Evolutionary conservation across 1,140 invertebrate genomes (phyloP).

Genomic region (Thaumatotibia leucotreta): DNA sequence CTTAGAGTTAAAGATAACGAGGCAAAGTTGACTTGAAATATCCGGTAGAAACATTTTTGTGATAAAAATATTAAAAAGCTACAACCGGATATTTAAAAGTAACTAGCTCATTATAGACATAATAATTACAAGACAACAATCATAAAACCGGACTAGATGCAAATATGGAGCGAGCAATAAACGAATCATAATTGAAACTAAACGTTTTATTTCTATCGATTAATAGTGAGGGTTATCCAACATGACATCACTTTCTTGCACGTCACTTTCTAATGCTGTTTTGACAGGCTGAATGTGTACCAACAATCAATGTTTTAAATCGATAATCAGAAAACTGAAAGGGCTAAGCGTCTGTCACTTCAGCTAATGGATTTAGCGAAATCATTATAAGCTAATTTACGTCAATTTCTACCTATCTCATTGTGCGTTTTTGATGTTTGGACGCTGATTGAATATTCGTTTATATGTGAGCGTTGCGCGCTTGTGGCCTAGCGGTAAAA

Average conservation of each 20-base stretch:
- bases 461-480: too few species aligned
- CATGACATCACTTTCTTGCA: slow-evolving; percentile 1
- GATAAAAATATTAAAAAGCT: not conserved
- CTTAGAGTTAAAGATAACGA: too few species aligned
- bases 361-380: not conserved
- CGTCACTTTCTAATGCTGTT: slow-evolving; percentile 11
- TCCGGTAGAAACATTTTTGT: too few species aligned
- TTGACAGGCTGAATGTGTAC: not conserved
- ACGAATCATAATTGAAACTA: not conserved
- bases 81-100: not conserved
- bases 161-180: not conserved
- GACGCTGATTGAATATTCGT: too few species aligned
- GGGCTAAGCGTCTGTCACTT: not conserved
- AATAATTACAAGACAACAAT: not conserved
- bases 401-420: too few species aligned
- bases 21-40: too few species aligned
- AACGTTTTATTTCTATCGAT: slow-evolving; percentile 4
- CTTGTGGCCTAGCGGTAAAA: too few species aligned
- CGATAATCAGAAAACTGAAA: not conserved
- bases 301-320: slow-evolving; percentile 1
- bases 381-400: too few species aligned
- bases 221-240: not conserved
- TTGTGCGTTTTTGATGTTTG: too few species aligned
- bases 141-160: not conserved
- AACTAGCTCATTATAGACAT: not conserved